Evolutionary conservation across 2,888 invertebrate species (phyloP).

Genomic region (Opisthograptis luteolata): DNA sequence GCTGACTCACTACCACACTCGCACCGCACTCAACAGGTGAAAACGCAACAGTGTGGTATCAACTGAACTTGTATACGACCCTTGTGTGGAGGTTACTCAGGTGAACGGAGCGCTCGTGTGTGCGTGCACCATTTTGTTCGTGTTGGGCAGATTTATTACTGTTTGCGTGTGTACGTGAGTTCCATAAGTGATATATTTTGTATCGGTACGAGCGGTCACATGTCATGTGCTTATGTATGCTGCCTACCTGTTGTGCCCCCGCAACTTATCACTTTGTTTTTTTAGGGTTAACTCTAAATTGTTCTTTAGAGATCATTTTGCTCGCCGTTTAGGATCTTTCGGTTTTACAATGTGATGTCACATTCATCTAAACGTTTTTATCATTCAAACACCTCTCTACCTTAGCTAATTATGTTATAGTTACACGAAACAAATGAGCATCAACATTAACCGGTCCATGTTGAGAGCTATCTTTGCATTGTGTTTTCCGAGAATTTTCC

Average conservation of each 20-base stretch:
- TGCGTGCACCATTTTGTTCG: constrained; percentile 77
- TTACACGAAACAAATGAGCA: constrained; percentile 27
- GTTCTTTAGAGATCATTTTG: constrained; percentile 55
- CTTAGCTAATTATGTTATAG: constrained; percentile 30
- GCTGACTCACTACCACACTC: constrained; percentile 67
- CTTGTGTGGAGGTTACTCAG: constrained; percentile 76
- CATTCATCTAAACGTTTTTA: constrained; percentile 42
- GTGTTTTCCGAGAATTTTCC: constrained; percentile 54
- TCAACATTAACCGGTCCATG: constrained; percentile 26
- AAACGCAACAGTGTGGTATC: constrained; percentile 76
- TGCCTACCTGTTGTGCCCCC: constrained; percentile 77
- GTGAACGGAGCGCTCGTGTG: constrained; percentile 59
- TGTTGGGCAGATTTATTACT: constrained; percentile 75
- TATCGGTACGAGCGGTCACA: constrained; percentile 70
- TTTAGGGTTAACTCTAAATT: constrained; percentile 71
- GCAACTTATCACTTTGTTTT: constrained; percentile 72
- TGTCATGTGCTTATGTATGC: constrained; percentile 71
- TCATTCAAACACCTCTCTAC: constrained; percentile 40
- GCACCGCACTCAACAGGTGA: constrained; percentile 74
- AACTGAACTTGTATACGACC: constrained; percentile 70
- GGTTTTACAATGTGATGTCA: constrained; percentile 19
- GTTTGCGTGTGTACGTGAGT: constrained; percentile 52
- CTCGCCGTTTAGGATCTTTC: constrained; percentile 44
- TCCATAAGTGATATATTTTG: constrained; percentile 69
- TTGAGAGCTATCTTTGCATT: constrained; percentile 24